phyloP scores from a whole-genome alignment of 2,888 invertebrate genomes.

The Gymnocheta viridis region DNA sequence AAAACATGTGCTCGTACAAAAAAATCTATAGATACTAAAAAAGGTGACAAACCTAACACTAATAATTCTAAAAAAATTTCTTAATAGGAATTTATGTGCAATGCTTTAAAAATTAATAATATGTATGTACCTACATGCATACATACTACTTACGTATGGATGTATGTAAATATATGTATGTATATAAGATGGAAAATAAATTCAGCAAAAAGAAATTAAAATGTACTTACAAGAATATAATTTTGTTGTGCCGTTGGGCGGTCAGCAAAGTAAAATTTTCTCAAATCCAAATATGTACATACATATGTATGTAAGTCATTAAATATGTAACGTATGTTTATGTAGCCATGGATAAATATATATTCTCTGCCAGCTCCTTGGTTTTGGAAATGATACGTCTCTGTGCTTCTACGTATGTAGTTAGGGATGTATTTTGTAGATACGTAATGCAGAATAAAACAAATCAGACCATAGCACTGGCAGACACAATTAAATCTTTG shows the following conservation, averaged over 20 bases:
- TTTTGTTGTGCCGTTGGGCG: not conserved
- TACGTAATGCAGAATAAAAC: not conserved
- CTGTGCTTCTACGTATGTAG: no score
- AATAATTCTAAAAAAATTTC: constrained; percentile 16
- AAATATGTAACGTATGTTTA: no score
- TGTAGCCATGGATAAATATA: no score
- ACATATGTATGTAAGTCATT: no score
- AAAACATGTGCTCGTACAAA: not conserved
- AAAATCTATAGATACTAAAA: not conserved
- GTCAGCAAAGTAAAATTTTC: no score
- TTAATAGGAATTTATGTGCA: no score
- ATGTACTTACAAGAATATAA: constrained; percentile 3
- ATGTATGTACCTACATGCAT: not conserved
- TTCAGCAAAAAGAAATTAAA: not conserved
- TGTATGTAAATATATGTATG: not conserved
- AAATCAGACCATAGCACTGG: not conserved
- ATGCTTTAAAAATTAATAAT: no score
- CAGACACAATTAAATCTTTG: not conserved
- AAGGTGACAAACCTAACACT: not conserved
- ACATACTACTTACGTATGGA: not conserved
- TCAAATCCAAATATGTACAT: no score
- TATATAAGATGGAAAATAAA: not conserved
- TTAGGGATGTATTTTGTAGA: not conserved
- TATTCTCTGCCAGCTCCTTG: not conserved
- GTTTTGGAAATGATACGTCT: not conserved